phyloP scores from a whole-genome alignment of 2,888 invertebrate species.

The Athrips mouffetella region DNA sequence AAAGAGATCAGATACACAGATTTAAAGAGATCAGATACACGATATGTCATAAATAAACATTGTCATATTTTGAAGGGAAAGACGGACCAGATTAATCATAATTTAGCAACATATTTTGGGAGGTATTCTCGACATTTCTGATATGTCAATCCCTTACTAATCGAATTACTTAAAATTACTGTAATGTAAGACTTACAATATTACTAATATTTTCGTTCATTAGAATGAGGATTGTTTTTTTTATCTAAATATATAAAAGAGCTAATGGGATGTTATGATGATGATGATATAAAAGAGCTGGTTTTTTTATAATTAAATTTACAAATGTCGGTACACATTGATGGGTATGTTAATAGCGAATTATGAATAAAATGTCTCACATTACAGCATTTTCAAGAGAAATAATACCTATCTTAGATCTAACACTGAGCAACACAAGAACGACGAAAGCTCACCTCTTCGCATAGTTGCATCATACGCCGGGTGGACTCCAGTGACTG shows the following conservation, averaged over 20 bases:
- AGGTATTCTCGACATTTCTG: conserved; percentile 54
- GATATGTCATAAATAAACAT: neutral
- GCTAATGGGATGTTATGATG: no score
- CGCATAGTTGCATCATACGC: conserved; percentile 94
- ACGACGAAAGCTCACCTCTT: conserved; percentile 84
- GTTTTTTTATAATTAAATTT: no score
- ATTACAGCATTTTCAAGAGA: neutral
- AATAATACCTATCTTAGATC: neutral
- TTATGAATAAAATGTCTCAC: no score
- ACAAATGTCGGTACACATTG: no score
- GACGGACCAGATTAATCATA: conserved; percentile 17
- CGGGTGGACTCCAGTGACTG: conserved; percentile 95
- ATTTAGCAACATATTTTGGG: conserved; percentile 30
- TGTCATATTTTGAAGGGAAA: neutral
- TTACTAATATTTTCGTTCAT: no score
- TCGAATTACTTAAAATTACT: neutral
- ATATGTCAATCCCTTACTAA: conserved; percentile 34
- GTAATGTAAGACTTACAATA: neutral
- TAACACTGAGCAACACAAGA: neutral
- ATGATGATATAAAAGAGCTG: no score
- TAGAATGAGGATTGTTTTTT: no score
- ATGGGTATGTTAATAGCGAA: no score
- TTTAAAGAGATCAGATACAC: conserved; percentile 36
- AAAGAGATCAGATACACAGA: conserved; percentile 50
- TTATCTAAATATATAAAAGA: no score